phyloP scores from a whole-genome alignment of 2,888 invertebrate genomes.

The Selenia dentaria region DNA sequence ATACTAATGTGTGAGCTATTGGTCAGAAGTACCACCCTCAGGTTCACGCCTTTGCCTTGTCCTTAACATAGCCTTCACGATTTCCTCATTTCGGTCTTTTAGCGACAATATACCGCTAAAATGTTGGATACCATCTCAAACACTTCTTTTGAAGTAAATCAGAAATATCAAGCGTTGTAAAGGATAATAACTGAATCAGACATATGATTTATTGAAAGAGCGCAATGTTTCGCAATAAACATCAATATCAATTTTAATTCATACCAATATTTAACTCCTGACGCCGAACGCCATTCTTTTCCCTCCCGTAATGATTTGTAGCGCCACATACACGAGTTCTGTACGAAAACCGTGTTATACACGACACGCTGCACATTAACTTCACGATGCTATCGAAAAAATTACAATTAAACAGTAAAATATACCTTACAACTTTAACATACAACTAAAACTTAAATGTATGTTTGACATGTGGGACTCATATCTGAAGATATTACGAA shows the following conservation, averaged over 20 bases:
- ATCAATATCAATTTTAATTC: conserved; percentile 28
- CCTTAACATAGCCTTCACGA: too few species aligned
- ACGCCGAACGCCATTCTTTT: conserved; percentile 29
- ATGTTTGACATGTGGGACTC: conserved; percentile 19
- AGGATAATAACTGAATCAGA: too few species aligned
- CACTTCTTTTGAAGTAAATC: too few species aligned
- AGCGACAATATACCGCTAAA: too few species aligned
- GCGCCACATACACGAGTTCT: conserved; percentile 26
- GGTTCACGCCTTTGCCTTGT: too few species aligned
- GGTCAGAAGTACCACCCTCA: too few species aligned
- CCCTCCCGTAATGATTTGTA: conserved; percentile 31
- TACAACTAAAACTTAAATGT: conserved; percentile 21
- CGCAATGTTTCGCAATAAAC: conserved; percentile 14
- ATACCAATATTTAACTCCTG: conserved; percentile 29
- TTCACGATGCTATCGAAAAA: conserved; percentile 23
- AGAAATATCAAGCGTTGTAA: too few species aligned
- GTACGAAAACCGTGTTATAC: conserved; percentile 34
- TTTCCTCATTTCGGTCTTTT: too few species aligned
- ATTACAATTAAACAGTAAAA: conserved; percentile 14
- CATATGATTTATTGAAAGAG: conserved; percentile 9
- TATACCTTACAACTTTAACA: conserved; percentile 14
- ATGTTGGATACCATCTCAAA: too few species aligned
- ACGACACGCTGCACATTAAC: conserved; percentile 34
- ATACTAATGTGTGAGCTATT: too few species aligned
- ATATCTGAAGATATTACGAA: conserved; percentile 9